A percentile compares a stretch with the other conserved stretches of the same genome.
These are phyloP conservation scores for Lutraria lutraria DNA, from an alignment of 2,888 invertebrate species.

Conservation along the genomic window DNA sequence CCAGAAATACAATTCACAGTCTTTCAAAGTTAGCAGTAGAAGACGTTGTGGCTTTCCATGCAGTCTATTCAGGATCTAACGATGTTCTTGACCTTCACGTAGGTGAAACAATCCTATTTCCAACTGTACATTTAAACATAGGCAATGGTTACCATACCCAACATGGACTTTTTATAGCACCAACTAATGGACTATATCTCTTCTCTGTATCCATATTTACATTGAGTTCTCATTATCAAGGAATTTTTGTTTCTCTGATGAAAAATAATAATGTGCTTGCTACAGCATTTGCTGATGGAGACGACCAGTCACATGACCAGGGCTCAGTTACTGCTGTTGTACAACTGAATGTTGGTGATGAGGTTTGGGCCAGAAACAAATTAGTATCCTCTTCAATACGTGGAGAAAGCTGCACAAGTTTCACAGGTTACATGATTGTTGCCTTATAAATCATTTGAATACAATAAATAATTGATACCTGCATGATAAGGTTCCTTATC, in stretches of 20 bases:
- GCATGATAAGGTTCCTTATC: too few species aligned
- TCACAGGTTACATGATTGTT: too few species aligned
- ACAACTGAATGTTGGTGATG: not conserved
- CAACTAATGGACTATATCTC: not conserved
- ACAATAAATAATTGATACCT: too few species aligned
- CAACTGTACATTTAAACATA: slow-evolving; percentile 9
- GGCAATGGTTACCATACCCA: slow-evolving; percentile 14
- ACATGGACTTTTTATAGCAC: slow-evolving; percentile 25
- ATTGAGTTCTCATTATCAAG: not conserved
- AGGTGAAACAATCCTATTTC: slow-evolving; percentile 22
- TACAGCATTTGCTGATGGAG: not conserved
- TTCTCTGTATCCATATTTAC: slow-evolving; percentile 32
- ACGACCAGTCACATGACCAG: slow-evolving; percentile 1
- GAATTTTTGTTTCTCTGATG: not conserved
- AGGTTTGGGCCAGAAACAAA: not conserved
- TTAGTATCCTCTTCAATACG: too few species aligned
- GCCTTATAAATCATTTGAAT: too few species aligned
- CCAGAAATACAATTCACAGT: too few species aligned
- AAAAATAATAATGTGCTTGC: slow-evolving; percentile 10
- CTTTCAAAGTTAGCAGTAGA: not conserved
- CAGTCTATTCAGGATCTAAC: not conserved
- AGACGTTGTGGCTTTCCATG: slow-evolving; percentile 32
- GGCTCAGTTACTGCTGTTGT: not conserved
- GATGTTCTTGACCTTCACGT: not conserved
- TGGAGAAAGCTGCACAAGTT: too few species aligned